Base-by-base conservation (phyloP, 2,797 vertebrate genomes). In the Micromesistius poutassou region DNA sequence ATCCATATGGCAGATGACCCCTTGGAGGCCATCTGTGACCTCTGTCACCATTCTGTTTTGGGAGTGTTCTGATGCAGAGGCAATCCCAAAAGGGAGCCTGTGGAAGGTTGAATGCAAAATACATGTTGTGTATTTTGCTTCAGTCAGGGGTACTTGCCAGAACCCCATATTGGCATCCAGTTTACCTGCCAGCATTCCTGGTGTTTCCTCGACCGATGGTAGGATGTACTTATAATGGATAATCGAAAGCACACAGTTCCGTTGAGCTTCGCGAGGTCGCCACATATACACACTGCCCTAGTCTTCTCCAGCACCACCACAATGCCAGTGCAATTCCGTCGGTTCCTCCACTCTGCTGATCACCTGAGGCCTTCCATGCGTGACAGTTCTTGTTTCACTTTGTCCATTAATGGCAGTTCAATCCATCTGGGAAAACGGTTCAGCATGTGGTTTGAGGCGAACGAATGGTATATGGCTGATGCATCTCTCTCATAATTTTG, bases 291-390 rank as follows among this genome's bases (percentile, higher is more conserved):
- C 14, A 72, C 33, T 1, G 72, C 33, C 4, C 77, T 50, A 6
- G 30, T 40, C 46, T 79, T 79, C 70, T 79, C 50, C 4, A 68
- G 78, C 7, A 71, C 66, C 10, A 79, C 42, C 13, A 72, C 74
- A 4, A 79, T 72, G 19, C 68, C 78, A 2, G 74, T n/a, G n/a
- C 78, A 79, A 73, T 9, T 38, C 33, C 2, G 22, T 73, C 4
- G 14, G 72, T 22, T 38, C 35, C 35, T 73, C 72, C 3, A 40
- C 33, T 40, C 35, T 22, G n/a, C 33, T 22, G 4, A 73, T 40
- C 33, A 40, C 72, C 19, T 1, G 19, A 38, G 35, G 22, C 6
- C n/a, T 73, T 38, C 36, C 36, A 38, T 38, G 19, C 35, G 36
- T 16, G 19, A 22, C 35, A 38, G 36, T 28, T 38, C 72, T 38